These are phyloP conservation scores for Notechis scutatus DNA, from an alignment of 2,113 vertebrate genomes.

Conservation along the genomic window DNA sequence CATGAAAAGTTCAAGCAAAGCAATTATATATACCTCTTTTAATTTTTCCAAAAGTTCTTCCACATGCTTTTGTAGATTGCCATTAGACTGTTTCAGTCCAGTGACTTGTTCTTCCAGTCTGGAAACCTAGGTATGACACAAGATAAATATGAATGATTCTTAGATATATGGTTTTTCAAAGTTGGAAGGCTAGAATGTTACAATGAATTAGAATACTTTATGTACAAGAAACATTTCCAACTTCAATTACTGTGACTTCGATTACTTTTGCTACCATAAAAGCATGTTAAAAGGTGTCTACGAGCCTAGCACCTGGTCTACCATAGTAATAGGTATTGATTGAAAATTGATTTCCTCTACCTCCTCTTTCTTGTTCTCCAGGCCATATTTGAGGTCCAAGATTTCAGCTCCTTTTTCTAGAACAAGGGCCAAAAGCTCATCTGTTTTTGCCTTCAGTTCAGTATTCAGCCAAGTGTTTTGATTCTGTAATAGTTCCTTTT, in stretches of 20 bases:
- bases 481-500: conserved; percentile 85
- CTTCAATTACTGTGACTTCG: not conserved
- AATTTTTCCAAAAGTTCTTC: conserved; percentile 86
- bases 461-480: conserved; percentile 89
- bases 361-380: conserved; percentile 94
- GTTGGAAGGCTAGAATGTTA: not conserved
- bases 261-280: not conserved
- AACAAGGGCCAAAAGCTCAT: conserved; percentile 85
- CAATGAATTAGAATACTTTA: not conserved
- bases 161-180: not conserved
- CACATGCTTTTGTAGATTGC: conserved; percentile 86
- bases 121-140: conserved; percentile 69
- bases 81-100: conserved; percentile 84
- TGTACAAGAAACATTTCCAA: not conserved
- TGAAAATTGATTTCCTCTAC: conserved; percentile 54
- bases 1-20: not conserved
- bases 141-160: not conserved
- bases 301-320: not conserved
- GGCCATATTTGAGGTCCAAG: conserved; percentile 85
- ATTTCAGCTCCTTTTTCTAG: conserved; percentile 91
- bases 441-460: conserved; percentile 90
- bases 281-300: not conserved
- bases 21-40: conserved; percentile 78
- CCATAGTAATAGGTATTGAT: not conserved
- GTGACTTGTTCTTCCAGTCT: conserved; percentile 85